These are phyloP conservation scores for Pocillopora verrucosa DNA, from an alignment of 64 coral and sea anemone genomes.

Conservation along the genomic window DNA sequence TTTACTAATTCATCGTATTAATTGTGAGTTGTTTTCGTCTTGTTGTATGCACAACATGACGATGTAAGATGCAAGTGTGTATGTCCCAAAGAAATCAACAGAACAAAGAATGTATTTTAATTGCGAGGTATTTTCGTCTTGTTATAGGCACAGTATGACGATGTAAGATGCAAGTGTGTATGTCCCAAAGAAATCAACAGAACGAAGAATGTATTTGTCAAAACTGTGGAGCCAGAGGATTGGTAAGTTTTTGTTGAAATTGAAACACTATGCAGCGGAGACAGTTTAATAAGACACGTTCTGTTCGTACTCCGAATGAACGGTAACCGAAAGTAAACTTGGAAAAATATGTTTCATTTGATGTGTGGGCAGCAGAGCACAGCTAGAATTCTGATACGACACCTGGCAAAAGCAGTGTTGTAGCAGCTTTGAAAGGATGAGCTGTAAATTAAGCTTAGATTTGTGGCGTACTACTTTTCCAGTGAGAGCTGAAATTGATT, in stretches of 20 bases:
- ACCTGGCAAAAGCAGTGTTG: no score
- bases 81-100: conserved; percentile 79
- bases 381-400: no score
- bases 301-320: no score
- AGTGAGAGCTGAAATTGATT: no score
- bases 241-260: conserved; percentile 50
- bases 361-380: no score
- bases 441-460: no score
- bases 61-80: conserved; percentile 98
- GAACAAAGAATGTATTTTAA: conserved; percentile 71
- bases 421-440: no score
- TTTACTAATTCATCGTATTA: no score
- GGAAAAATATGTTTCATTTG: no score
- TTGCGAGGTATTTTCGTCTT: not conserved
- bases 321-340: no score
- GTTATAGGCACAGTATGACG: conserved; percentile 73
- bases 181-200: conserved; percentile 82
- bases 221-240: conserved; percentile 76
- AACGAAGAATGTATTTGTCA: conserved; percentile 78
- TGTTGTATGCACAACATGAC: conserved; percentile 68
- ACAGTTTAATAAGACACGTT: not conserved
- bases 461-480: no score
- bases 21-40: not conserved
- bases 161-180: conserved; percentile 97
- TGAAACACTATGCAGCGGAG: not conserved